Evolutionary conservation across 2,113 vertebrate species (phyloP).

Genomic region (Orycteropus afer): DNA sequence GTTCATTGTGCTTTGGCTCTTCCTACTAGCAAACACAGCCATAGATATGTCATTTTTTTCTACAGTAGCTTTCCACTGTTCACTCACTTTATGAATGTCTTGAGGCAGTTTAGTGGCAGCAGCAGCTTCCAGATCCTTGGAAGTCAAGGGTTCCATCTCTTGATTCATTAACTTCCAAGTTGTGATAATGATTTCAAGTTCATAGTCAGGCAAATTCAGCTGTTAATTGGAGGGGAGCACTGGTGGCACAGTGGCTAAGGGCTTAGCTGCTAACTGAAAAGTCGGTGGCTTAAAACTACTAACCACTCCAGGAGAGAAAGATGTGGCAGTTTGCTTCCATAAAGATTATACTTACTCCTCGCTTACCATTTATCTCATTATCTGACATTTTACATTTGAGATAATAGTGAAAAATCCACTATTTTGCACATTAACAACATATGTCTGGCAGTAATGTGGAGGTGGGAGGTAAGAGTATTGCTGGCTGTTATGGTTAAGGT

Average conservation of each 20-base stretch:
- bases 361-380: background rate
- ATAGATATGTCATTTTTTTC: accelerated
- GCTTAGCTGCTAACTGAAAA: background rate
- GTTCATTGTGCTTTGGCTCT: background rate
- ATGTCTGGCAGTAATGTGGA: background rate
- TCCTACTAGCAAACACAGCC: background rate
- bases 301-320: background rate
- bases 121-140: background rate
- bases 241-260: background rate
- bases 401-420: background rate
- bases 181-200: background rate
- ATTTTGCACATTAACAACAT: background rate
- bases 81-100: background rate
- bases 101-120: background rate
- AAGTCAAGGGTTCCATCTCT: background rate
- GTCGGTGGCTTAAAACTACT: background rate
- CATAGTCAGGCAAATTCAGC: background rate
- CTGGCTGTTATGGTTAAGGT: background rate
- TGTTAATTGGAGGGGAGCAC: background rate
- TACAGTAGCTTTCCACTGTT: too few relatives aligned
- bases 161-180: background rate
- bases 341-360: background rate
- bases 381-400: background rate
- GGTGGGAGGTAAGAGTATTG: background rate
- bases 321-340: background rate